Percentiles rank a stretch among this genome's conserved stretches.
Evolutionary conservation across 2,113 vertebrate species (phyloP).

Genomic region (Mirza zaza): DNA sequence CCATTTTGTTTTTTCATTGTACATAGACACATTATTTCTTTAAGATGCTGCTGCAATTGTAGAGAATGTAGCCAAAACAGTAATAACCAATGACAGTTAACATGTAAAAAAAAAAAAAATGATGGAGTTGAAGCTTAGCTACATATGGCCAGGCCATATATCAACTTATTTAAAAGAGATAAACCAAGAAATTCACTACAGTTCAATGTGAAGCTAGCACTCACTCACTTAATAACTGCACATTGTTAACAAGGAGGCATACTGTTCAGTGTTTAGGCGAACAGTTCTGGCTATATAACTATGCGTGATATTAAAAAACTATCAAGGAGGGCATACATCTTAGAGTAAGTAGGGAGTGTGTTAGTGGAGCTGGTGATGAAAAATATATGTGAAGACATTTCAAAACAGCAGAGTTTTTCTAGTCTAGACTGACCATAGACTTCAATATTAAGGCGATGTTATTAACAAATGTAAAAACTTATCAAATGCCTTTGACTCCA

Average conservation of each 20-base stretch:
- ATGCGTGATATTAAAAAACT: neutral
- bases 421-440: neutral
- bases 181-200: neutral
- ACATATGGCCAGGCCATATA: too few species aligned
- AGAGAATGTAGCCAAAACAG: conserved; percentile 91
- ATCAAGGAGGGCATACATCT: neutral
- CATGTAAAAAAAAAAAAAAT: conserved; percentile 78
- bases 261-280: neutral
- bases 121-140: neutral
- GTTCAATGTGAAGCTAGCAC: neutral
- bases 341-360: neutral
- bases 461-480: neutral
- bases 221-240: neutral
- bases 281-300: neutral
- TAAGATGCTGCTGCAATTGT: conserved; percentile 92
- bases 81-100: conserved; percentile 90
- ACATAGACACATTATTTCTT: conserved; percentile 90
- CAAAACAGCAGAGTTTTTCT: neutral
- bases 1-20: conserved; percentile 89
- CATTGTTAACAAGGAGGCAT: neutral
- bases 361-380: neutral
- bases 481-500: neutral
- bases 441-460: neutral
- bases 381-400: neutral
- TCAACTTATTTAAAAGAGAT: too few species aligned